A percentile compares a stretch with the other conserved stretches of the same genome.
phyloP scores from a whole-genome alignment of 2,797 vertebrate species.

The Ptychobarbus kaznakovi region DNA sequence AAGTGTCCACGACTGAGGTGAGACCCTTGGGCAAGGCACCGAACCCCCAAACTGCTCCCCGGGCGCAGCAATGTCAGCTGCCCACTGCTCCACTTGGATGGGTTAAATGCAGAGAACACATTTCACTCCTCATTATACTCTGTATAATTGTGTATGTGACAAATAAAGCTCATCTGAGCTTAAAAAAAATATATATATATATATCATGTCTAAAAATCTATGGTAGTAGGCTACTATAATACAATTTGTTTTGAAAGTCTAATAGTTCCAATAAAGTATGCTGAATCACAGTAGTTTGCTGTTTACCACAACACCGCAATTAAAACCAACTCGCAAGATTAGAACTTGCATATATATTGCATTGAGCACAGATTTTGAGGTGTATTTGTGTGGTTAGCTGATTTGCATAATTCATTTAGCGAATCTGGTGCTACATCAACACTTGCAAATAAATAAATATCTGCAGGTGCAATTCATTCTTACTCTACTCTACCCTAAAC shows the following conservation, averaged over 20 bases:
- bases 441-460: background rate
- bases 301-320: background rate
- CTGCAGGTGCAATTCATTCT: conserved; percentile 4
- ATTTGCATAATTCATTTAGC: background rate
- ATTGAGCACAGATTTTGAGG: background rate
- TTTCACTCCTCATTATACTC: no score
- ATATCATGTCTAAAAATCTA: background rate
- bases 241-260: background rate
- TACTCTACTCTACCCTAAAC: background rate
- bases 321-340: background rate
- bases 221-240: background rate
- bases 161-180: no score
- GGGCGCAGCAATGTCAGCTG: no score
- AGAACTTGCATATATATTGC: background rate
- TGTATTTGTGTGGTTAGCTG: background rate
- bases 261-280: no score
- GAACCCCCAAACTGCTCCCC: no score
- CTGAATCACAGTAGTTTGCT: background rate
- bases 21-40: no score
- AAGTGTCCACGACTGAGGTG: no score
- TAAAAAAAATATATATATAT: no score
- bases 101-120: no score
- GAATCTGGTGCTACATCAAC: conserved; percentile 8
- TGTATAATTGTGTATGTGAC: no score
- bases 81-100: no score